Evolutionary conservation across 2,797 vertebrate genomes (phyloP).

Genomic region (Hoplostethus atlanticus): DNA sequence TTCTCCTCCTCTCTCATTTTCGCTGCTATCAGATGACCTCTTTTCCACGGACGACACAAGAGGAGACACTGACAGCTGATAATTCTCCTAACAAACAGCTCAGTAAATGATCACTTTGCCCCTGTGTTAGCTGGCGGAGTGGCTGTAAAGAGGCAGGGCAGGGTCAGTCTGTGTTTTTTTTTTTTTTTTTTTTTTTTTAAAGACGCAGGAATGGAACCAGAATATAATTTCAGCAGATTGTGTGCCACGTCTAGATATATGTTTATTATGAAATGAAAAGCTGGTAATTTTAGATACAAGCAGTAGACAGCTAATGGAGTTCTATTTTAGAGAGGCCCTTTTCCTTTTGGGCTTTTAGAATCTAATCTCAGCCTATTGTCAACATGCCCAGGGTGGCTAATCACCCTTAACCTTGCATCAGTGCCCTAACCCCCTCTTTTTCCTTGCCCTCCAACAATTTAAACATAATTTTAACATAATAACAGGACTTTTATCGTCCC

Average conservation of each 20-base stretch:
- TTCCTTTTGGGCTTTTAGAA: slow-evolving; percentile 58
- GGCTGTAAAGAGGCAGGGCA: slow-evolving; percentile 31
- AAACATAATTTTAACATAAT: slow-evolving; percentile 81
- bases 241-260: slow-evolving; percentile 58
- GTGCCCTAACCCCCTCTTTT: slow-evolving; percentile 88
- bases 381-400: slow-evolving; percentile 70
- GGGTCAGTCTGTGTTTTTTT: neutral
- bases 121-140: slow-evolving; percentile 44
- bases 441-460: slow-evolving; percentile 83
- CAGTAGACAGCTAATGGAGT: slow-evolving; percentile 58
- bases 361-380: slow-evolving; percentile 77
- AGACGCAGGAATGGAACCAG: slow-evolving; percentile 41
- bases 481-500: slow-evolving; percentile 81
- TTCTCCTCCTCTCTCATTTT: slow-evolving; percentile 63
- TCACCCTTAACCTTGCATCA: slow-evolving; percentile 85
- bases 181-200: neutral
- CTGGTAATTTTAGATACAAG: slow-evolving; percentile 65
- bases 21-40: slow-evolving; percentile 77
- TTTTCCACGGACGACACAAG: slow-evolving; percentile 49
- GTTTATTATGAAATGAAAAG: slow-evolving; percentile 68
- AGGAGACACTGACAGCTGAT: slow-evolving; percentile 65
- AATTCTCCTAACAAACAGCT: slow-evolving; percentile 71
- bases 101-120: slow-evolving; percentile 65
- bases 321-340: slow-evolving; percentile 55
- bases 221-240: slow-evolving; percentile 55